These are phyloP conservation scores for Equus quagga DNA, from an alignment of 2,113 vertebrate genomes.

Conservation along the genomic window DNA sequence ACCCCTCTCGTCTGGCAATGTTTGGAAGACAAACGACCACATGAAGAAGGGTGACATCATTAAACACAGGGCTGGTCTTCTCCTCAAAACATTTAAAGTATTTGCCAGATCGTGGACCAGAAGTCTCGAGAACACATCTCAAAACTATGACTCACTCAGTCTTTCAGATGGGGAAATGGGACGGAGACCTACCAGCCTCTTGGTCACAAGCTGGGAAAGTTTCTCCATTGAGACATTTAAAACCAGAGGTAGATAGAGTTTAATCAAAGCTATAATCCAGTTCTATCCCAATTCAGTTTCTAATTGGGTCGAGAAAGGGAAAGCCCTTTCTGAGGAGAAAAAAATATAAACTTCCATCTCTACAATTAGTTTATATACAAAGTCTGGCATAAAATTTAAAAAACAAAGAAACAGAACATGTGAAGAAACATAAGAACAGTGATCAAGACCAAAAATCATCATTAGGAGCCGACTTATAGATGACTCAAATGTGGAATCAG, in stretches of 20 bases:
- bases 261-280: neutral
- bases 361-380: neutral
- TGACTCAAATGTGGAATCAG: neutral
- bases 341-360: neutral
- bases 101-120: constrained; percentile 32
- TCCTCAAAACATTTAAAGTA: neutral
- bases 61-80: neutral
- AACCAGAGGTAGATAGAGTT: neutral
- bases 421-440: neutral
- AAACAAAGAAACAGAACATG: neutral
- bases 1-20: neutral
- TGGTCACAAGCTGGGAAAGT: neutral
- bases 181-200: neutral
- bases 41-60: neutral
- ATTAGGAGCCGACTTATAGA: neutral
- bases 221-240: neutral
- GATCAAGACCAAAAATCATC: neutral
- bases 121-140: neutral
- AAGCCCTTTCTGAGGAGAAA: neutral
- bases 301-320: neutral
- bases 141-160: neutral
- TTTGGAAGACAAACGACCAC: neutral
- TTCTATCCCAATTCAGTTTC: neutral
- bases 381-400: neutral
- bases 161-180: neutral